Evolutionary conservation across 92 coral and sea anemone species (phyloP).

Genomic region (Epizoanthus illoricatus): DNA sequence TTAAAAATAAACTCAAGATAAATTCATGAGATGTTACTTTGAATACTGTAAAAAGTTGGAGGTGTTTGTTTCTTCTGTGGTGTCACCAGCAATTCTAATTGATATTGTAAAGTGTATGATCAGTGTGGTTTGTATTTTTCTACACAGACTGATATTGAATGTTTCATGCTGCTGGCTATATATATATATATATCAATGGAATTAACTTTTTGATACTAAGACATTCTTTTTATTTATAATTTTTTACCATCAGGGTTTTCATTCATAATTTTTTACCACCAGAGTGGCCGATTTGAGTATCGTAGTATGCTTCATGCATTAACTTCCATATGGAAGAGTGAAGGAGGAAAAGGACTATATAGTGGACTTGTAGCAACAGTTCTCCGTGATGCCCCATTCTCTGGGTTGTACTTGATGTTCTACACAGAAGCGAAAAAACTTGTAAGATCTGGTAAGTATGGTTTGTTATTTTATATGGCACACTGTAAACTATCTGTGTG

Average conservation of each 20-base stretch:
- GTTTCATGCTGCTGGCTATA: too few species aligned
- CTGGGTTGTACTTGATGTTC: slow-evolving; percentile 93
- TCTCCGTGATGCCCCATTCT: slow-evolving; percentile 95
- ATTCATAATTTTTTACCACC: neutral
- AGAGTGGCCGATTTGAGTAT: slow-evolving; percentile 91
- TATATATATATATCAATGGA: neutral
- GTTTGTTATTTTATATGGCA: too few species aligned
- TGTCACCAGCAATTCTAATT: too few species aligned
- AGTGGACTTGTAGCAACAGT: slow-evolving; percentile 93
- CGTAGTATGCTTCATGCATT: slow-evolving; percentile 81
- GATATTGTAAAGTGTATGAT: too few species aligned
- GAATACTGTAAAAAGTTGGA: too few species aligned
- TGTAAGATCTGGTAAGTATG: slow-evolving; percentile 71
- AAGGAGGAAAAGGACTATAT: slow-evolving; percentile 87
- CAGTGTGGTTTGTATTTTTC: too few species aligned
- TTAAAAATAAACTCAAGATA: too few species aligned
- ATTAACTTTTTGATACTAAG: neutral
- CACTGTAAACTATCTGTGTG: too few species aligned
- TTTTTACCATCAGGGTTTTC: neutral
- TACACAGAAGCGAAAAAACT: slow-evolving; percentile 82
- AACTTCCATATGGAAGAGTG: slow-evolving; percentile 79
- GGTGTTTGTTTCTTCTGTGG: too few species aligned
- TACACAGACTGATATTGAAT: too few species aligned
- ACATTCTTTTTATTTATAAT: slow-evolving; percentile 6
- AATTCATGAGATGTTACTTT: too few species aligned